Percentiles rank a stretch among this genome's conserved stretches.
Conservation (phyloP, 2,888 invertebrate genomes). For the Pilophorus perplexus region DNA sequence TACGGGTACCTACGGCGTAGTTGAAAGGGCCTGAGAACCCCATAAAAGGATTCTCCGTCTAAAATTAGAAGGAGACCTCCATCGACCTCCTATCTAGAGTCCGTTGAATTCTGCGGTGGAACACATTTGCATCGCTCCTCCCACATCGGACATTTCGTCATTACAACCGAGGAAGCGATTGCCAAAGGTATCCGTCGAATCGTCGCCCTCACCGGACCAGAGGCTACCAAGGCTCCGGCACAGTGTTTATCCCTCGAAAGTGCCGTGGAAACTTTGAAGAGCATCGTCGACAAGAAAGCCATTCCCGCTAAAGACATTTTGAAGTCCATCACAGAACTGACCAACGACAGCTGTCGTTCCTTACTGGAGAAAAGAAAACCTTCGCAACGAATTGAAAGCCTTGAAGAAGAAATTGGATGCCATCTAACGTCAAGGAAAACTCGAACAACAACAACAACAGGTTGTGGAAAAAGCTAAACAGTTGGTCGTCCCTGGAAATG, state of each 20-base stretch:
- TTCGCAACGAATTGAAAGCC: slow-evolving; percentile 75
- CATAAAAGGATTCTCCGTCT: too few species aligned
- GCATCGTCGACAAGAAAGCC: slow-evolving; percentile 61
- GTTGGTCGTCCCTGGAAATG: slow-evolving; percentile 64
- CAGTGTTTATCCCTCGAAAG: slow-evolving; percentile 75
- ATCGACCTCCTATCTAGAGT: too few species aligned
- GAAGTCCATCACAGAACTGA: slow-evolving; percentile 74
- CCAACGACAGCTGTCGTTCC: slow-evolving; percentile 90
- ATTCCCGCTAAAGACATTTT: slow-evolving; percentile 51
- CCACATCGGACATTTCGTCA: slow-evolving; percentile 93
- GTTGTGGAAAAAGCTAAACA: slow-evolving; percentile 76
- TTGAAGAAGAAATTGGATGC: slow-evolving; percentile 89
- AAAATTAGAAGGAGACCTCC: too few species aligned
- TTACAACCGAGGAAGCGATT: slow-evolving; percentile 97
- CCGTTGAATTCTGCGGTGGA: slow-evolving; percentile 99
- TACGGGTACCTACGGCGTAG: too few species aligned
- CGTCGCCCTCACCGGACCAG: slow-evolving; percentile 93
- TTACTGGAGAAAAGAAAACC: slow-evolving; percentile 89
- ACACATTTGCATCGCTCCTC: slow-evolving; percentile 91
- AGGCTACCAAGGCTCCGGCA: slow-evolving; percentile 79
- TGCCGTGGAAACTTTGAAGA: slow-evolving; percentile 63
- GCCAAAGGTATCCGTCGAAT: slow-evolving; percentile 97
- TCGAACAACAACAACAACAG: slow-evolving; percentile 65
- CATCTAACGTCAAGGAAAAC: slow-evolving; percentile 80
- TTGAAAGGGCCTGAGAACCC: too few species aligned